Evolutionary conservation across 1,140 invertebrate species (phyloP).

Genomic region (Drosophila parabipectinata): DNA sequence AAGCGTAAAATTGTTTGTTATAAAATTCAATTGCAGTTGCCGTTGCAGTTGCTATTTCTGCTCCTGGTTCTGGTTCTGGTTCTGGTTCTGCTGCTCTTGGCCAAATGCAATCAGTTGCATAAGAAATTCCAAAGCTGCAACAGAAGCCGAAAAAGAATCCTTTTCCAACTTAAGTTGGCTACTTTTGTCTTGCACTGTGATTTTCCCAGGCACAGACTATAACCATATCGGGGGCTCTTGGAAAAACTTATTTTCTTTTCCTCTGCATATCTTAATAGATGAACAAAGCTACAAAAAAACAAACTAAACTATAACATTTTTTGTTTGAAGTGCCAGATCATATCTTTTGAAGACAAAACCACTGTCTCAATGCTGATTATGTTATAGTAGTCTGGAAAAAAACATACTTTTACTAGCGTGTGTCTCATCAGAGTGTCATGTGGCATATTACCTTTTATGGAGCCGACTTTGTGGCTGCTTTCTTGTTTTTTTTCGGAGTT

Average conservation of each 20-base stretch:
- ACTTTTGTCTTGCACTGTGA: constrained; percentile 66
- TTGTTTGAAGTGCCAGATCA: neutral
- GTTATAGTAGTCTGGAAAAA: constrained; percentile 39
- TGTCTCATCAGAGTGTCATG: constrained; percentile 49
- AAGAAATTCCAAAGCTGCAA: constrained; percentile 49
- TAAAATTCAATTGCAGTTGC: constrained; percentile 74
- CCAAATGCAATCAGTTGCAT: constrained; percentile 68
- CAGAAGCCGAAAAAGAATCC: constrained; percentile 24
- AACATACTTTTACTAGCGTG: constrained; percentile 2
- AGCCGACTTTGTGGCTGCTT: constrained; percentile 39
- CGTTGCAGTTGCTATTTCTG: constrained; percentile 20
- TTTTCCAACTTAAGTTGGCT: constrained; percentile 47
- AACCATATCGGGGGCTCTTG: constrained; percentile 41
- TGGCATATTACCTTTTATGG: constrained; percentile 68
- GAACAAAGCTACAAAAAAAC: constrained; percentile 1
- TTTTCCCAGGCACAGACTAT: constrained; percentile 42
- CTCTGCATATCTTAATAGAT: constrained; percentile 34
- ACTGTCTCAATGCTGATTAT: constrained; percentile 44
- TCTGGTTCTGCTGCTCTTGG: constrained; percentile 38
- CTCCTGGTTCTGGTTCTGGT: constrained; percentile 9
- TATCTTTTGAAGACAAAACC: neutral
- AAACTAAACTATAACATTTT: constrained; percentile 3
- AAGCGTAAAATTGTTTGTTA: constrained; percentile 82
- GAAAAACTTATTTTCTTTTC: constrained; percentile 26
- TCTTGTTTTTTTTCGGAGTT: neutral